Base-by-base conservation (phyloP, 1,140 invertebrate species). In the Drosophila teissieri region DNA sequence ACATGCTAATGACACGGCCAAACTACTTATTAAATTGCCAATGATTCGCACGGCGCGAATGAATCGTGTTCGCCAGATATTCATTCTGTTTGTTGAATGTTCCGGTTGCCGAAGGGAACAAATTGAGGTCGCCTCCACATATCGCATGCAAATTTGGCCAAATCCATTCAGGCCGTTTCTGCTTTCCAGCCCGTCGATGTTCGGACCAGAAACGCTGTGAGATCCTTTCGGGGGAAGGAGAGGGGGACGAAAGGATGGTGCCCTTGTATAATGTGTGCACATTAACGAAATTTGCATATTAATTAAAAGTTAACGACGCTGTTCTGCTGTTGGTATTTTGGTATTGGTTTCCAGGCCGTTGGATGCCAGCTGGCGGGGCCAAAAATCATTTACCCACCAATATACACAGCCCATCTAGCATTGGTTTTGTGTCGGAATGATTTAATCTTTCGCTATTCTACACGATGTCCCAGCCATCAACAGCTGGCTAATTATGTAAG, bases 241-340 rank as follows among this genome's bases (percentile, higher is more conserved):
- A n/a, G n/a, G n/a, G n/a, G n/a, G 27, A 48, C 3, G n/a, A 8
- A n/a, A n/a, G 39, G 40, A 4, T 37, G 44, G 24, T 31, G 54
- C 19, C 17, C 68, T 63, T 80, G 78, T 78, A 65, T 78, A 65
- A 67, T 70, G 64, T 46, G 61, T 31, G 65, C 64, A 78, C 69
- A 88, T 88, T 88, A 86, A 68, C 64, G 24, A 72, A 88, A 88
- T 86, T 86, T 75, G 83, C 83, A 88, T 86, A 88, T 88, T 86
- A 88, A 88, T 86, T 86, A 86, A 88, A 88, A 82, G 56, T 82
- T 78, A 81, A 85, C 64, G 69, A 67, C 46, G 61, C 19, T 74
- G 53, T 63, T 42, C 52, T 19, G 60, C 36, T 69, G 49, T 34
- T 40, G 69, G 31, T 31, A 31, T 31, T 31, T 70, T 70, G 49